Evolutionary conservation across 2,113 vertebrate genomes (phyloP).

Genomic region (Tragelaphus scriptus): DNA sequence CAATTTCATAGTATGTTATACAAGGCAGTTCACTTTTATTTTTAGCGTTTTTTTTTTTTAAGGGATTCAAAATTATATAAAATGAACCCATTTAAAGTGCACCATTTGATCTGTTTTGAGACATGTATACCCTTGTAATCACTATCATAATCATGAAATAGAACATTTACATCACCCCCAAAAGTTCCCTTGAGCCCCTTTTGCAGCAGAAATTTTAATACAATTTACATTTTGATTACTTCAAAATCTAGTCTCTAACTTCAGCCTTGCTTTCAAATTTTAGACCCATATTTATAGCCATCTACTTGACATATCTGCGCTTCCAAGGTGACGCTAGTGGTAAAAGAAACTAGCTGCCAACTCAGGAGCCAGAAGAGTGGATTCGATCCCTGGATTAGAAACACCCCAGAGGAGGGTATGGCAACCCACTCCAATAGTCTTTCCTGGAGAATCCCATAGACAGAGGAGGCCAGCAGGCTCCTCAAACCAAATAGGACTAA

Average conservation of each 20-base stretch:
- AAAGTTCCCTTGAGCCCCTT: not conserved
- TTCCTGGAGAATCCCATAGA: not conserved
- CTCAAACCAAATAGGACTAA: not conserved
- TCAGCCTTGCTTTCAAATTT: not conserved
- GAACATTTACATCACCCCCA: not conserved
- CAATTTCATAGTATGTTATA: not conserved
- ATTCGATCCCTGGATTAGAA: not conserved
- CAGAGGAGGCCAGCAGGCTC: not conserved
- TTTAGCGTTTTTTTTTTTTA: not conserved
- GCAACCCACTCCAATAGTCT: not conserved
- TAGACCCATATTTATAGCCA: not conserved
- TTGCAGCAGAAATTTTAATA: slow-evolving; percentile 24
- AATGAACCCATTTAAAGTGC: slow-evolving; percentile 8
- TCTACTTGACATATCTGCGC: not conserved
- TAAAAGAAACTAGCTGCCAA: not conserved
- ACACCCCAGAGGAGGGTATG: not conserved
- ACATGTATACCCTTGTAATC: not conserved
- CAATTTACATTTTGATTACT: slow-evolving; percentile 4
- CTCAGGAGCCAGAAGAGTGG: not conserved
- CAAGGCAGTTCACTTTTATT: not conserved
- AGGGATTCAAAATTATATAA: not conserved
- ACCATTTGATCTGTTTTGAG: slow-evolving; percentile 4
- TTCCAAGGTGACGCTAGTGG: not conserved
- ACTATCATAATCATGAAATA: not conserved
- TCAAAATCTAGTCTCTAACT: not conserved